phyloP scores from a whole-genome alignment of 2,113 vertebrate species.

The Ophiodon elongatus region DNA sequence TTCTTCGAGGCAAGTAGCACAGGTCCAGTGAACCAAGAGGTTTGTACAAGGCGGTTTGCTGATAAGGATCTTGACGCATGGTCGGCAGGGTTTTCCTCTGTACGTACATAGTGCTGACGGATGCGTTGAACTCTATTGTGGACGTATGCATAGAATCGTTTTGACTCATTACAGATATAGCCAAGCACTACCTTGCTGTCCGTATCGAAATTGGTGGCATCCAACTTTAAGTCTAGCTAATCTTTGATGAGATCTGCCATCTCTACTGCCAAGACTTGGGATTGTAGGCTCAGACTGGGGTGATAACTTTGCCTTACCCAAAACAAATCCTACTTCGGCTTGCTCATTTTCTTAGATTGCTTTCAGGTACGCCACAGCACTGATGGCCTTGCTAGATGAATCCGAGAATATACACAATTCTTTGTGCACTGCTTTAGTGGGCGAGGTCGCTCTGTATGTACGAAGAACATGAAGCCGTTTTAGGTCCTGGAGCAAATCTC shows the following conservation, averaged over 20 bases:
- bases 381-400: not conserved
- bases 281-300: not conserved
- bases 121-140: slow-evolving; percentile 2
- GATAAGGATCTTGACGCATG: not conserved
- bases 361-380: not conserved
- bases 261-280: slow-evolving; percentile 1
- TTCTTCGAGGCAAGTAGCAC: not conserved
- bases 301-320: not conserved
- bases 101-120: too few species aligned
- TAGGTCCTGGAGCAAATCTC: not conserved
- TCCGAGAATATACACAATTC: not conserved
- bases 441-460: not conserved
- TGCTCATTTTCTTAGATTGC: not conserved
- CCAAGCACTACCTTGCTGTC: slow-evolving; percentile 6
- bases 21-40: slow-evolving; percentile 12
- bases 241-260: slow-evolving; percentile 6
- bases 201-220: not conserved
- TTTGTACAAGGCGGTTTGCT: not conserved
- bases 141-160: not conserved
- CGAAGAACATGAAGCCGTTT: not conserved
- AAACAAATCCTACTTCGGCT: not conserved
- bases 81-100: too few species aligned
- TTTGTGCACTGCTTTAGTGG: not conserved
- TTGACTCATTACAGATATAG: not conserved
- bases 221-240: not conserved